Conservation (phyloP, 2,797 vertebrate genomes). For the Cynodonichthys magdalenae region DNA sequence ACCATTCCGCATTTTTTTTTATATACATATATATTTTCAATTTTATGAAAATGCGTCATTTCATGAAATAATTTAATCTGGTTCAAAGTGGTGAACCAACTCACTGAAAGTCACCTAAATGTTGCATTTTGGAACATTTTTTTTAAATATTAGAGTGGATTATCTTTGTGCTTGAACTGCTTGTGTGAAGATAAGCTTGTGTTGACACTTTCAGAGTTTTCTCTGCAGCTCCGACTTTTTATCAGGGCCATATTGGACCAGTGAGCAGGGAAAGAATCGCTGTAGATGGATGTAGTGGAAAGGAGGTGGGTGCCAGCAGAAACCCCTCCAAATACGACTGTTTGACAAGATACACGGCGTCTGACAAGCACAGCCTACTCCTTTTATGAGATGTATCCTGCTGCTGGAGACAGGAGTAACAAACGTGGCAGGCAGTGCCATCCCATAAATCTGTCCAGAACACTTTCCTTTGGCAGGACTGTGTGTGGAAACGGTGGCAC, state of each 20-base stretch:
- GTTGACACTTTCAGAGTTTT: background rate
- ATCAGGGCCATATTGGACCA: conserved; percentile 6
- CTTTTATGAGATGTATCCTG: conserved; percentile 36
- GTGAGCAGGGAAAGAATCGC: conserved; percentile 13
- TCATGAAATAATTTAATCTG: no score
- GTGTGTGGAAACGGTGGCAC: conserved; percentile 4
- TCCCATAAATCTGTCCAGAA: conserved; percentile 30
- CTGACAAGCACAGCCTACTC: conserved; percentile 48
- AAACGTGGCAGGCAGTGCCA: conserved; percentile 33
- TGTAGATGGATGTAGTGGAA: conserved; percentile 12
- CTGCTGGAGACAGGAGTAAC: conserved; percentile 46
- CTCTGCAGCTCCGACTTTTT: conserved; percentile 8
- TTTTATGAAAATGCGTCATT: no score
- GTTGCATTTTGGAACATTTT: no score
- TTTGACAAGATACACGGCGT: conserved; percentile 41
- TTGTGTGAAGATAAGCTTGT: background rate
- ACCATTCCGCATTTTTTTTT: no score
- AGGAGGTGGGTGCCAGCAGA: background rate
- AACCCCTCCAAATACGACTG: conserved; percentile 17
- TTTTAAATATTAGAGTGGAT: no score
- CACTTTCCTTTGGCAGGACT: conserved; percentile 1
- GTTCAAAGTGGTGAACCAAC: no score
- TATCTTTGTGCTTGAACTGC: no score
- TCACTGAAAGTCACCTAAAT: no score
- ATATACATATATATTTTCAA: no score